Evolutionary conservation across 2,888 invertebrate species (phyloP).

Genomic region (Tachystola acroxantha): DNA sequence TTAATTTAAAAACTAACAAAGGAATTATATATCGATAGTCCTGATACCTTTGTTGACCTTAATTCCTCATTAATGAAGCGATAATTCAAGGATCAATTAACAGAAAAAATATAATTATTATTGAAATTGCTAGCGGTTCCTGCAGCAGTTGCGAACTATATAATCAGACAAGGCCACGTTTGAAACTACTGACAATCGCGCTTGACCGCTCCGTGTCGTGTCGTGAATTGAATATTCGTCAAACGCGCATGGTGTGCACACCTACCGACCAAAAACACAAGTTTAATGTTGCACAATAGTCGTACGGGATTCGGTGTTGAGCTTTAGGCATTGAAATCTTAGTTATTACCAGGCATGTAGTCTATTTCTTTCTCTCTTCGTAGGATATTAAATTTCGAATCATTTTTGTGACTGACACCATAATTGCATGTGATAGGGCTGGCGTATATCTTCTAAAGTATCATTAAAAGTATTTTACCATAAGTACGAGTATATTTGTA

Average conservation of each 20-base stretch:
- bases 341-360: background rate
- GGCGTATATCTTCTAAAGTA: too few relatives aligned
- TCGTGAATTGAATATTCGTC: background rate
- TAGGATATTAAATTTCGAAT: background rate
- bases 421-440: background rate
- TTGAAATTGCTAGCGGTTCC: too few relatives aligned
- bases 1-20: too few relatives aligned
- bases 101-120: too few relatives aligned
- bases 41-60: too few relatives aligned
- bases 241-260: slow-evolving; percentile 25
- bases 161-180: too few relatives aligned
- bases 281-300: background rate
- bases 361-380: slow-evolving; percentile 1
- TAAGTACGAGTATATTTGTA: too few relatives aligned
- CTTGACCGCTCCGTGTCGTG: slow-evolving; percentile 17
- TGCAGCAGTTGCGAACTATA: too few relatives aligned
- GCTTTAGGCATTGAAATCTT: background rate
- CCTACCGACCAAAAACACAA: background rate
- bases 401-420: background rate
- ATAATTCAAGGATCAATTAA: too few relatives aligned
- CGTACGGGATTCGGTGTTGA: background rate
- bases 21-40: too few relatives aligned
- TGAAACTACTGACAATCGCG: slow-evolving; percentile 34
- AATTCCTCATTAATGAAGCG: too few relatives aligned
- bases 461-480: too few relatives aligned